These are phyloP conservation scores for Hippopotamyrus pictus DNA, from an alignment of 2,797 vertebrate genomes.

Conservation along the genomic window DNA sequence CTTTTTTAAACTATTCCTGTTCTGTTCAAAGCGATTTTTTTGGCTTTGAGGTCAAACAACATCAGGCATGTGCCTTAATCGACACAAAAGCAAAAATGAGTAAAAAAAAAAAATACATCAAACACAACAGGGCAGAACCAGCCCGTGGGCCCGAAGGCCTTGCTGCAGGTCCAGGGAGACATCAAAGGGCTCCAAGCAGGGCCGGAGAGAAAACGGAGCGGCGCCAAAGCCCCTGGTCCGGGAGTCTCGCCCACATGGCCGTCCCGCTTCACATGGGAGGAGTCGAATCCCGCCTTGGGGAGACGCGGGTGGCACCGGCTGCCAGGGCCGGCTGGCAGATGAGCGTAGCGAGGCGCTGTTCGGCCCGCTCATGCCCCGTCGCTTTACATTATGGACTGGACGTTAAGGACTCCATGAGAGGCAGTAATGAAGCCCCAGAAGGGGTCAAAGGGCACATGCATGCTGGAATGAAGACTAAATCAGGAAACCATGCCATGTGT, in stretches of 20 bases:
- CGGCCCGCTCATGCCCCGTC: background rate
- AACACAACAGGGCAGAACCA: background rate
- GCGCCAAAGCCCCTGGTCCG: background rate
- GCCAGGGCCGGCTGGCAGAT: background rate
- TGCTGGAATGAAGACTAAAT: background rate
- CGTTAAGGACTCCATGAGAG: background rate
- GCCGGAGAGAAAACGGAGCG: background rate
- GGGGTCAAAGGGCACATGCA: background rate
- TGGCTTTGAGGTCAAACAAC: conserved; percentile 4
- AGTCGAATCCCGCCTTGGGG: background rate
- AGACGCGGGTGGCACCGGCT: background rate
- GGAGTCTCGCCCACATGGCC: background rate
- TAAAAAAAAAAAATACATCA: background rate
- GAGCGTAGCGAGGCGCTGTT: background rate
- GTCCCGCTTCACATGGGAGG: background rate
- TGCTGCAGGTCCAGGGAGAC: conserved; percentile 1
- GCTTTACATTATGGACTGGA: background rate
- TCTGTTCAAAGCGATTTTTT: background rate
- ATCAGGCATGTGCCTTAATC: background rate
- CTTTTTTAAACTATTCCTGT: background rate
- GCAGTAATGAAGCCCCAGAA: background rate
- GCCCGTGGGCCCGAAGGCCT: background rate
- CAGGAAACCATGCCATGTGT: background rate
- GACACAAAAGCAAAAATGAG: background rate
- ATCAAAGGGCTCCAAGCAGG: background rate